Evolutionary conservation across 1,140 invertebrate species (phyloP), one percentile per base, ranked within the genome.

Genomic region (Sycophila sp.): DNA sequence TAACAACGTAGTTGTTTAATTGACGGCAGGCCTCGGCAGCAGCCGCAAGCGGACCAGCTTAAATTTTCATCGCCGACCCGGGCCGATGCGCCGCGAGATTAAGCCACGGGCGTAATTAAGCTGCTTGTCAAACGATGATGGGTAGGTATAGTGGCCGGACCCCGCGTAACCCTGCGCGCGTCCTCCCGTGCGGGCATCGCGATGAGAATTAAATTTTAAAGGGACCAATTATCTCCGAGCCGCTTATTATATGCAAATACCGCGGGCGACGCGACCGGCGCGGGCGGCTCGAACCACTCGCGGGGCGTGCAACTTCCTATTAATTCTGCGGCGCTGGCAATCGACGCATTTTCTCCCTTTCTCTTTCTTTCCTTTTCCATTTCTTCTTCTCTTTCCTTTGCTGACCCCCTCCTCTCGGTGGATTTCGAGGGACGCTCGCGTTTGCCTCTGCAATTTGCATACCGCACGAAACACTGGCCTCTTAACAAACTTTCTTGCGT

Each of bases 121-220:
- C 68, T n/a, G 53, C 68, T 69, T 69, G 68, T 69, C 68, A 69
- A 69, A 69, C 19, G 59, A 63, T 69, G 66, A 69, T 62, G 66
- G 34, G 56, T 69, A 22, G 65, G n/a, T n/a, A n/a, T 36, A 56
- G 45, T 11, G 10, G 62, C 19, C 5, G 22, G 45, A n/a, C n/a
- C n/a, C n/a, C n/a, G n/a, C n/a, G n/a, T n/a, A n/a, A n/a, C 45
- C 13, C 17, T 11, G 13, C 17, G 32, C 22, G 38, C 17, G 24
- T 36, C 28, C 32, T 10, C 22, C 19, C 22, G 30, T 38, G 7
- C 6, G 7, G 19, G 19, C 56, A 45, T 63, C 49, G 22, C 32
- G 32, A 69, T 53, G 68, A 45, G 59, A 63, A 69, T 69, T 62
- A 63, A 62, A 69, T 69, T 69, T 62, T 56, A 63, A 69, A 45